Conservation (phyloP, 2,888 invertebrate species). For the Drosophila setosimentum region DNA sequence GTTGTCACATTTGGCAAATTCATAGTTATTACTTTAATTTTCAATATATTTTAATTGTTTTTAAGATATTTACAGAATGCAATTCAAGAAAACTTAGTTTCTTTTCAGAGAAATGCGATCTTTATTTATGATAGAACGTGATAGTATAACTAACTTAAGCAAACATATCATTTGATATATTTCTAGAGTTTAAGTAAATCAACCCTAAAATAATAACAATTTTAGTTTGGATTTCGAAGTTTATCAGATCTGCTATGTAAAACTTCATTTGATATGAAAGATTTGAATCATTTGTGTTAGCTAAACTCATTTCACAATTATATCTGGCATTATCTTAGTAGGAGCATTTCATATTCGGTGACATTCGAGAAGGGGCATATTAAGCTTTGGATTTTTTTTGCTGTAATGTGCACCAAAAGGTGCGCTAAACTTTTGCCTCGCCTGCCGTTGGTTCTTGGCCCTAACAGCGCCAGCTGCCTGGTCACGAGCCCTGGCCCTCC, state of each 20-base stretch:
- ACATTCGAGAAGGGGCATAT: too few relatives aligned
- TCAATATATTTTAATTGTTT: not conserved
- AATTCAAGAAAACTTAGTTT: too few relatives aligned
- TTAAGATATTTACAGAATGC: not conserved
- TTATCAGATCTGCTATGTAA: not conserved
- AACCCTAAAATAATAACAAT: too few relatives aligned
- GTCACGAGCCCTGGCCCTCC: not conserved
- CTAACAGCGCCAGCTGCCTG: constrained; percentile 19
- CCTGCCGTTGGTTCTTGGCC: constrained; percentile 21
- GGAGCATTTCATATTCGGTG: constrained; percentile 5
- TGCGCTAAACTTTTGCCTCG: constrained; percentile 60
- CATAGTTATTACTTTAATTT: not conserved
- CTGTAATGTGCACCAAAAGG: constrained; percentile 64
- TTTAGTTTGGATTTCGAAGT: too few relatives aligned
- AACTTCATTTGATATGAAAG: not conserved
- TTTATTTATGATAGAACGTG: too few relatives aligned
- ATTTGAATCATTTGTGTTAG: not conserved
- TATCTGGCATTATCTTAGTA: not conserved
- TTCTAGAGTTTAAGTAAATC: too few relatives aligned
- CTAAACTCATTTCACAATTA: not conserved
- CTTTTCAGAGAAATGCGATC: too few relatives aligned
- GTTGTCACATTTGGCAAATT: not conserved
- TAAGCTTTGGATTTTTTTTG: constrained; percentile 28
- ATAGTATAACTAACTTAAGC: too few relatives aligned
- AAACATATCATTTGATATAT: too few relatives aligned